Conservation (phyloP, 2,113 vertebrate species). For the Cynocephalus volans region DNA sequence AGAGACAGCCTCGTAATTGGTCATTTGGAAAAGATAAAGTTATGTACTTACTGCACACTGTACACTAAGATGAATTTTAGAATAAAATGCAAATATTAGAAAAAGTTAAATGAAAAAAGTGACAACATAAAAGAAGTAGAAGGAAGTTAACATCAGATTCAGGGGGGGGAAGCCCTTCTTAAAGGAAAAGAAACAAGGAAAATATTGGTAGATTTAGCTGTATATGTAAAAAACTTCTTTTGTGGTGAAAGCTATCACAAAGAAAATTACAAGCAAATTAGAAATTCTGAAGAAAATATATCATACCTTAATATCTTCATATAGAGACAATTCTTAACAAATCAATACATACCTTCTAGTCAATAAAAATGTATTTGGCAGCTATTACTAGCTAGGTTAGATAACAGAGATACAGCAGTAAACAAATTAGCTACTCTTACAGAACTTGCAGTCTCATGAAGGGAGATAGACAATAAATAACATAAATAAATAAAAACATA, state of each 20-base stretch:
- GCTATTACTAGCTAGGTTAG: not conserved
- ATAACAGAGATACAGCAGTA: not conserved
- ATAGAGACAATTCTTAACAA: not conserved
- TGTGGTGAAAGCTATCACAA: not conserved
- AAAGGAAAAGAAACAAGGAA: not conserved
- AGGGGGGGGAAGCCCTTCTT: not conserved
- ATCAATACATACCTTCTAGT: not conserved
- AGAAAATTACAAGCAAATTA: not conserved
- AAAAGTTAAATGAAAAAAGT: not conserved
- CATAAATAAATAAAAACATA: not conserved
- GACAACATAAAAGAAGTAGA: slow-evolving; percentile 4
- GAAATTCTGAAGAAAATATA: slow-evolving; percentile 56
- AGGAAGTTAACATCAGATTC: slow-evolving; percentile 30
- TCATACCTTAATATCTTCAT: not conserved
- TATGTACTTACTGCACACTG: not conserved
- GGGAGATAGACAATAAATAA: not conserved
- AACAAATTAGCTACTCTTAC: not conserved
- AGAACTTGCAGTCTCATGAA: not conserved
- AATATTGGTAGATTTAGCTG: not conserved
- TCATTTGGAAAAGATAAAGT: slow-evolving; percentile 9
- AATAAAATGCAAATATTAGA: not conserved
- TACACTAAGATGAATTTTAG: slow-evolving; percentile 35
- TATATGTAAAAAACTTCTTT: not conserved
- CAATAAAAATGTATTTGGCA: not conserved
- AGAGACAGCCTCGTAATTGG: not conserved